Base-by-base conservation (phyloP, 2,888 invertebrate species). In the Caenorhabditis sp. region DNA sequence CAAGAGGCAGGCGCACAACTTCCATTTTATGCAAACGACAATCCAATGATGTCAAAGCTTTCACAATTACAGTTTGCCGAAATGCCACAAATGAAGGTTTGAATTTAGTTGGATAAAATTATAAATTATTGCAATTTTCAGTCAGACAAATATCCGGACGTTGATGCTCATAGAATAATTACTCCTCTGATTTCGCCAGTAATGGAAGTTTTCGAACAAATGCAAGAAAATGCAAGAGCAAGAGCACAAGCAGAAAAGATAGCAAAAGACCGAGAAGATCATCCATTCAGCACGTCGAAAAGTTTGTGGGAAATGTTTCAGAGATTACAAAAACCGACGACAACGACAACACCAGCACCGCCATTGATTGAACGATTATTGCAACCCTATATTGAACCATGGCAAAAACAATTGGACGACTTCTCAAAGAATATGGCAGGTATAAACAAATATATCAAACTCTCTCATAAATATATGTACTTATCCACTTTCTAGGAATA, bases 161-260 rank as follows among this genome's bases (percentile, higher is more conserved):
- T 84, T 14, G 83, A 83, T 67, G 80, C 84, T n/a, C 76, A 80
- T 61, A 66, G 78, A 25, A 83, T 84, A 17, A 71, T 84, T n/a
- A 81, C 66, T 10, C 80, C 83, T 1, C 76, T 84, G 21, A 82
- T 84, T 58, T 72, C 70, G 27, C 83, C 83, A 8, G 77, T 84
- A 17, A 77, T 82, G 67, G 77, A 81, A 27, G 78, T 83, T 62
- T 84, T 80, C 52, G 82, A 83, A 31, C 70, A 77, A 63, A 78
- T 81, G 80, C 76, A 78, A 53, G 72, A 83, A 52, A 83, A 83
- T 56, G 65, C 71, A 12, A 63, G 73, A 31, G 82, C 81, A 0
- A 43, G 67, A 49, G 70, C 64, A 23, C 78, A 82, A 23, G 82
- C 82, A 0, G 80, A 80, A 27, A 73, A 76, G 57, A 73, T 80